Evolutionary conservation across 1,140 invertebrate genomes (phyloP).

Genomic region (Ceratina japonica): DNA sequence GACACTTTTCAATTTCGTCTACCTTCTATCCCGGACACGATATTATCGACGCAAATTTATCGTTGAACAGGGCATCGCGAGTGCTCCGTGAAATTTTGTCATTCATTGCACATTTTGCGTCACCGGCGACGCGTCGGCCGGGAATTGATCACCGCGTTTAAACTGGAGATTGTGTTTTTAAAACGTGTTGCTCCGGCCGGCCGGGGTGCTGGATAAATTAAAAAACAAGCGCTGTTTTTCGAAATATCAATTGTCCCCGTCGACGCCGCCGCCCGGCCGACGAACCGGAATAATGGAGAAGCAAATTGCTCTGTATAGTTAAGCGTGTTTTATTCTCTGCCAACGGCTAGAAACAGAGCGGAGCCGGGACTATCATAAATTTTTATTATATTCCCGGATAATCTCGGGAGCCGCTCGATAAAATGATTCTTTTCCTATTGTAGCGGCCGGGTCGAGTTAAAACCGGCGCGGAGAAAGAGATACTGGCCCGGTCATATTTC

Average conservation of each 20-base stretch:
- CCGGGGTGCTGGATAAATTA: neutral
- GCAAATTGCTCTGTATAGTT: slow-evolving; percentile 7
- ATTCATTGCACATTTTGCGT: neutral
- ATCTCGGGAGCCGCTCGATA: slow-evolving; percentile 7
- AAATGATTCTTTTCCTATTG: slow-evolving; percentile 28
- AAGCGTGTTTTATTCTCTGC: slow-evolving; percentile 14
- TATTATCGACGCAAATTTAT: slow-evolving; percentile 1
- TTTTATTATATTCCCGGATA: slow-evolving; percentile 29
- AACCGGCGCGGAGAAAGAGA: slow-evolving; percentile 9
- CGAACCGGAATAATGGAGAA: slow-evolving; percentile 10
- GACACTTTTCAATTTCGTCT: neutral
- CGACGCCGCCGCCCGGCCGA: neutral
- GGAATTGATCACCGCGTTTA: neutral
- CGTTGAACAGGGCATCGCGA: too few species aligned
- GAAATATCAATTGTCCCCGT: neutral
- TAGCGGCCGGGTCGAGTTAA: slow-evolving; percentile 28
- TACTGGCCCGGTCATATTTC: slow-evolving; percentile 38
- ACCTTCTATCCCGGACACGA: too few species aligned
- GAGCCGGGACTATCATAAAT: slow-evolving; percentile 5
- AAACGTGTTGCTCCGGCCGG: neutral
- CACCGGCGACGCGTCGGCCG: neutral
- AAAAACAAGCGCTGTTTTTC: too few species aligned
- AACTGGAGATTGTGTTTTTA: neutral
- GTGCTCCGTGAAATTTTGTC: neutral
- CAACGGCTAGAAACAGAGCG: neutral